Evolutionary conservation across 2,113 vertebrate species (phyloP).

Genomic region (Sula dactylatra): DNA sequence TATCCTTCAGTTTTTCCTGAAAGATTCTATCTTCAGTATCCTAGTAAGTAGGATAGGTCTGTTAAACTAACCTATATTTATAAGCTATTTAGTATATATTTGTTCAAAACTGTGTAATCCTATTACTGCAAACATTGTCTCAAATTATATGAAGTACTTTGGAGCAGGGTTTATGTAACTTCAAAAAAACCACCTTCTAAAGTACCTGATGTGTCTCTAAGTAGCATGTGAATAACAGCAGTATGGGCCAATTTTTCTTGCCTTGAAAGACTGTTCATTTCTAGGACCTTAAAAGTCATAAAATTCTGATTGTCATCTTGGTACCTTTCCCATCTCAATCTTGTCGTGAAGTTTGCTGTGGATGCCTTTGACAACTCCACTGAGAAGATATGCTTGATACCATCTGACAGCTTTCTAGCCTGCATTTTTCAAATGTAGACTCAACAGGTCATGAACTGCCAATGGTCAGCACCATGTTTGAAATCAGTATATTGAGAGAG

Average conservation of each 20-base stretch:
- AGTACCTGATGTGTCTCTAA: not conserved
- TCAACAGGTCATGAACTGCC: not conserved
- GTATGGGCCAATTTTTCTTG: not conserved
- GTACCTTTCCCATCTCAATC: not conserved
- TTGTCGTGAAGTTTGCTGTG: not conserved
- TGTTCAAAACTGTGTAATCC: not conserved
- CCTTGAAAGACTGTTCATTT: not conserved
- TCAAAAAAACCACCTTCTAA: not conserved
- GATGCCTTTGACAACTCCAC: not conserved
- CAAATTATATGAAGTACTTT: not conserved
- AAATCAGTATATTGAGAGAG: not conserved
- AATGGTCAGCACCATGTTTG: not conserved
- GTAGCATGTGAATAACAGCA: not conserved
- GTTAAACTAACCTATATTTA: not conserved
- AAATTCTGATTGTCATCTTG: not conserved
- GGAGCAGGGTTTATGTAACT: not conserved
- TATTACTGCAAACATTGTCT: not conserved
- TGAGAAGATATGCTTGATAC: not conserved
- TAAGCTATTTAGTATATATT: not conserved
- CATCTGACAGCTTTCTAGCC: not conserved
- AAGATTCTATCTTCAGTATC: not conserved
- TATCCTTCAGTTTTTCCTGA: not conserved
- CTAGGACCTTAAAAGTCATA: not conserved
- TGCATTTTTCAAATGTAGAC: not conserved
- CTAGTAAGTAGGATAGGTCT: not conserved